Conservation (phyloP, 2,113 vertebrate genomes). For the Suricata suricatta region DNA sequence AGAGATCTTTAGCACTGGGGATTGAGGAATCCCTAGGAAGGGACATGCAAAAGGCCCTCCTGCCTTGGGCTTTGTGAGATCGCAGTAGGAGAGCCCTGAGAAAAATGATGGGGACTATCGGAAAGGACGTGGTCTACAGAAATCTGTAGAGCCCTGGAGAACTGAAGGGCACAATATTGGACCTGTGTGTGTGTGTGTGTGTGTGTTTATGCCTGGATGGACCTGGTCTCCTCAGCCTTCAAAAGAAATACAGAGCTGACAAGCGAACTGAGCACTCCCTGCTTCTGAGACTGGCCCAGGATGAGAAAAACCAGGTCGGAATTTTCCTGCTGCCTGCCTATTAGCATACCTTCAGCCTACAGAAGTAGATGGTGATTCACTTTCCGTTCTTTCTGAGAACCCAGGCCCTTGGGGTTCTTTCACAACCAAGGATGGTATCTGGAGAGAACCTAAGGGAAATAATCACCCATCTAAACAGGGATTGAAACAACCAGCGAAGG, state of each 20-base stretch:
- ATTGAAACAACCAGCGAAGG: background rate
- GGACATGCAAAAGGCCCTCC: background rate
- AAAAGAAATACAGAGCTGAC: background rate
- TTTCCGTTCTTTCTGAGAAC: background rate
- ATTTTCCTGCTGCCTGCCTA: background rate
- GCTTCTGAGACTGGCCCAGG: background rate
- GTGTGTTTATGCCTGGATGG: accelerated
- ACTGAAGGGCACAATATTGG: background rate
- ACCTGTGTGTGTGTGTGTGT: background rate
- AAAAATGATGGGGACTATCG: background rate
- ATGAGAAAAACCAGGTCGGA: background rate
- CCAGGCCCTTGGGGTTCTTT: background rate
- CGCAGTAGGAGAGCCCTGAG: background rate
- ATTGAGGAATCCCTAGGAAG: background rate
- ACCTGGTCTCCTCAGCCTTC: background rate
- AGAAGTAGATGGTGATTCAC: background rate
- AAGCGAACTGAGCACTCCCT: background rate
- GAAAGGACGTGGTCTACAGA: background rate
- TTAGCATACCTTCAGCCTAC: background rate
- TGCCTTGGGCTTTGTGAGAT: background rate
- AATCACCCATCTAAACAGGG: background rate
- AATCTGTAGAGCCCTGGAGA: background rate
- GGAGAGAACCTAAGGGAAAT: background rate
- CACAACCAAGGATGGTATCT: background rate
- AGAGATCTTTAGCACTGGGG: background rate